Evolutionary conservation across 1,140 invertebrate genomes (phyloP).

Genomic region (Zaprionus ornatus): DNA sequence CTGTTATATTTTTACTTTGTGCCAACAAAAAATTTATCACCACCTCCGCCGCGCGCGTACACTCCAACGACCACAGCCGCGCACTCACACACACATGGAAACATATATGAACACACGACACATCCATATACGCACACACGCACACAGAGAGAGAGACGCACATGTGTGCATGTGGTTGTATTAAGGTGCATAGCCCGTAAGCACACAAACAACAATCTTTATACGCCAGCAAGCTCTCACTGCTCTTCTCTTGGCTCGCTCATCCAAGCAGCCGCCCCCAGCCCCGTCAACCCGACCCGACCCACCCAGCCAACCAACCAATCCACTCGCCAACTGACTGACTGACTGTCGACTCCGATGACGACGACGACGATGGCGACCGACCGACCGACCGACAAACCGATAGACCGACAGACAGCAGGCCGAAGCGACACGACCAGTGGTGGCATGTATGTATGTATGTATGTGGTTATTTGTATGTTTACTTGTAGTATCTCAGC

Average conservation of each 20-base stretch:
- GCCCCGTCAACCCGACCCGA: conserved; percentile 4
- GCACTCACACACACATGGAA: conserved; percentile 33
- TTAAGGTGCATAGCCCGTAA: conserved; percentile 51
- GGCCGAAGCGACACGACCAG: conserved; percentile 45
- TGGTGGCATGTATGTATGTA: conserved; percentile 45
- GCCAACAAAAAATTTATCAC: conserved; percentile 80
- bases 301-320: conserved; percentile 31
- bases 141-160: neutral
- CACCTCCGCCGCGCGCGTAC: conserved; percentile 52
- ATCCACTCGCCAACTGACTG: conserved; percentile 48
- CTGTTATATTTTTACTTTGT: conserved; percentile 81
- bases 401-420: conserved; percentile 31
- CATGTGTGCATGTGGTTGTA: conserved; percentile 23
- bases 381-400: conserved; percentile 31
- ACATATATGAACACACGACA: conserved; percentile 8
- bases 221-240: conserved; percentile 41
- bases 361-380: conserved; percentile 37
- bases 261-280: conserved; percentile 43
- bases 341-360: conserved; percentile 36
- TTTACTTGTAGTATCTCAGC: conserved; percentile 64
- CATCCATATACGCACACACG: conserved; percentile 47
- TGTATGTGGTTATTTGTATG: conserved; percentile 53
- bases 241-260: conserved; percentile 33
- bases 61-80: conserved; percentile 41
- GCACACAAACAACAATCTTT: conserved; percentile 45